Evolutionary conservation across 1,140 invertebrate genomes (phyloP), one percentile per base, ranked within the genome.

Genomic region (Chironomus tepperi): DNA sequence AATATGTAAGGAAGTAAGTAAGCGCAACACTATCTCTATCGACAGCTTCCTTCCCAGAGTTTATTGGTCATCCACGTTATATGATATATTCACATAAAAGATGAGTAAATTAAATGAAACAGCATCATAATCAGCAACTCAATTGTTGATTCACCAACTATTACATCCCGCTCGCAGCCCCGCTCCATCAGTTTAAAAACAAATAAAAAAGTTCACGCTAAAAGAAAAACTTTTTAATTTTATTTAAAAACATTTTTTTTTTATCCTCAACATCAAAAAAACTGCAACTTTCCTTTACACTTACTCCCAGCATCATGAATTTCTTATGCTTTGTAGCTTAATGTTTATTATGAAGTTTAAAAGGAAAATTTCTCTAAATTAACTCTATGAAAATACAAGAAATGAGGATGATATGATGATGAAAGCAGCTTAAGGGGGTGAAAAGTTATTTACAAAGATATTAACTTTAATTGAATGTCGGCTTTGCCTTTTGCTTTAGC

Each of bases 381-480:
- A 57, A 57, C 47, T 57, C 47, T 57, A 12, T 5, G 12, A 57
- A n/a, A 10, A 57, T n/a, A 57, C 8, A 10, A 10, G 12, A n/a
- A n/a, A n/a, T 47, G 47, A 12, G 47, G 47, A 57, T 57, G 47
- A 57, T 57, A 57, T 57, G 47, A 21, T 70, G 65, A 21, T 70
- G 65, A 70, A 70, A 70, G 65, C n/a, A 70, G 65, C 65, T 70
- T 70, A 70, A 18, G 65, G 47, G 10, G 19, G 19, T 19, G 65
- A 70, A 70, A 70, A 70, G 16, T 70, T 70, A 70, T 70, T 70
- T 70, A 70, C 65, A 21, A 70, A 57, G 47, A 57, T 57, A 57
- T 57, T 57, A 57, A 57, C 47, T 57, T 57, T 57, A 57, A 57
- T 57, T 57, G 47, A 57, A 57, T 57, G 47, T 57, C 12, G 47